Evolutionary conservation across 2,888 invertebrate species (phyloP).

Genomic region (Melinopterus prodromus): DNA sequence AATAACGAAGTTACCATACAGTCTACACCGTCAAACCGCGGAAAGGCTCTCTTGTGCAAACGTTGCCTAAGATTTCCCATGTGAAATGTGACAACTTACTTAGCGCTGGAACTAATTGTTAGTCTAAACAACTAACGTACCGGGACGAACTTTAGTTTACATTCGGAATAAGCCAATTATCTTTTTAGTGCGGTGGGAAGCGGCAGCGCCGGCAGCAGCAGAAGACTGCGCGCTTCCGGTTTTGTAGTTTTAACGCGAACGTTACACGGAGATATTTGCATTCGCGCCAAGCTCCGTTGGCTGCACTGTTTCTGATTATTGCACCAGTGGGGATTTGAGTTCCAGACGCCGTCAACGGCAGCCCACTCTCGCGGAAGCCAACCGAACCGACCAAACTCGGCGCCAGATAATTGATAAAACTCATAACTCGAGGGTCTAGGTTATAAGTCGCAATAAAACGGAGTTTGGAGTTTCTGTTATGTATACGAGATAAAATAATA

Average conservation of each 20-base stretch:
- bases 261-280: conserved; percentile 35
- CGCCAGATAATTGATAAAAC: background rate
- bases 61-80: conserved; percentile 51
- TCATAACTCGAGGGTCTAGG: background rate
- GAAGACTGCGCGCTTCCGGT: conserved; percentile 1
- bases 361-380: background rate
- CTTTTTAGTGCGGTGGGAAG: conserved; percentile 14
- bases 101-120: conserved; percentile 32
- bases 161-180: conserved; percentile 31
- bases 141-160: conserved; percentile 27
- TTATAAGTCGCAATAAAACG: background rate
- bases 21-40: background rate
- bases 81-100: conserved; percentile 51
- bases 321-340: conserved; percentile 18
- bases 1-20: background rate
- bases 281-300: conserved; percentile 20
- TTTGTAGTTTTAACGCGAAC: conserved; percentile 35
- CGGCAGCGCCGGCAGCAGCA: background rate
- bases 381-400: background rate
- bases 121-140: conserved; percentile 35
- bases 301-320: conserved; percentile 22
- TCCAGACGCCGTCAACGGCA: background rate
- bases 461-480: background rate
- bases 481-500: too few relatives aligned
- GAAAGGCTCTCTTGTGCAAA: conserved; percentile 9